Conservation (phyloP, 2,888 invertebrate species). For the Archaeoteleia sp. region DNA sequence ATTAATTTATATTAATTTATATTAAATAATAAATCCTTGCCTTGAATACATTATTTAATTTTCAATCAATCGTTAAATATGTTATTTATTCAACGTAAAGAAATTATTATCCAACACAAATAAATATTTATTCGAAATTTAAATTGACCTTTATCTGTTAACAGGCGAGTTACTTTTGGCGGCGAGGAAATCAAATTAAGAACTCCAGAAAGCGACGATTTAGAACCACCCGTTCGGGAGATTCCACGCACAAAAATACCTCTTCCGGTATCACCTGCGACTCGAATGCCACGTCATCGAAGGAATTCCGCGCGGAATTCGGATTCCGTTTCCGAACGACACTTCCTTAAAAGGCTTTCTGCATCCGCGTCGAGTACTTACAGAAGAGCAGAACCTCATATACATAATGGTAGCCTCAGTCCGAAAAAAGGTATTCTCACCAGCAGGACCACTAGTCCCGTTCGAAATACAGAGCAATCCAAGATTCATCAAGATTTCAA, state of each 20-base stretch:
- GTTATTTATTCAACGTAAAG: no score
- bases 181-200: conserved; percentile 91
- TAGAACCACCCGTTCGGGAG: conserved; percentile 61
- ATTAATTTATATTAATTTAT: not conserved
- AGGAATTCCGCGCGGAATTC: conserved; percentile 23
- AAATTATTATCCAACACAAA: no score
- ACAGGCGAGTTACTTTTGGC: conserved; percentile 86
- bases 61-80: no score
- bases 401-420: conserved; percentile 67
- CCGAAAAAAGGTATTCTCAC: conserved; percentile 70
- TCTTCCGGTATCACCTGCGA: conserved; percentile 74
- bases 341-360: conserved; percentile 38
- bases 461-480: not conserved
- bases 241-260: conserved; percentile 73
- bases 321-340: conserved; percentile 13
- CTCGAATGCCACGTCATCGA: conserved; percentile 66
- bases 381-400: conserved; percentile 58
- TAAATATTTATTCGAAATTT: no score
- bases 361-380: conserved; percentile 65
- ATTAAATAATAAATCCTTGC: not conserved
- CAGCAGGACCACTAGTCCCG: conserved; percentile 54
- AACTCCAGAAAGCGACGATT: conserved; percentile 88
- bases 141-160: no score
- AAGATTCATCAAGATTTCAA: conserved; percentile 13
- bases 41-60: no score